These are phyloP conservation scores for Trachops cirrhosus DNA, from an alignment of 2,797 vertebrate genomes.

Conservation along the genomic window DNA sequence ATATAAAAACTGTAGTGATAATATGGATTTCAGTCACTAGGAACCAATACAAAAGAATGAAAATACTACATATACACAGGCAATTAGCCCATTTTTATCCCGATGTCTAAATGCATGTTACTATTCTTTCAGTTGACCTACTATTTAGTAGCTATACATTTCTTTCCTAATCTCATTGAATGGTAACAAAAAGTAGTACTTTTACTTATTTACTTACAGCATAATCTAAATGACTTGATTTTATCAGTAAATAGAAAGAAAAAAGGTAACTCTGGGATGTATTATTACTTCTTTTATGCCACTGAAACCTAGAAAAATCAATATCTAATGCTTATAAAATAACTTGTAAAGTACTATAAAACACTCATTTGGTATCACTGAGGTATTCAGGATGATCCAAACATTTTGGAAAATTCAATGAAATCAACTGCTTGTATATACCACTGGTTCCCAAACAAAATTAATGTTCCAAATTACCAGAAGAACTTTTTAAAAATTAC, in stretches of 20 bases:
- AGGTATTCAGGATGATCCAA: background rate
- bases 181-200: slow-evolving; percentile 11
- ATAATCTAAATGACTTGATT: background rate
- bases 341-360: slow-evolving; percentile 4
- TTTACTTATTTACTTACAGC: background rate
- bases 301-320: slow-evolving; percentile 3
- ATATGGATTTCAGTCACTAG: background rate
- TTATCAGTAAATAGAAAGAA: slow-evolving; percentile 18
- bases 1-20: background rate
- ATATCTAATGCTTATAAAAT: background rate
- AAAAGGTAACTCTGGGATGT: background rate
- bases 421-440: slow-evolving; percentile 32
- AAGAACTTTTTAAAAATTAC: background rate
- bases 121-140: background rate
- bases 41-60: background rate
- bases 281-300: slow-evolving; percentile 30
- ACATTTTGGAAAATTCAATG: slow-evolving; percentile 32
- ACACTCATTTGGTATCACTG: background rate
- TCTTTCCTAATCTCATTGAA: background rate
- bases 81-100: background rate
- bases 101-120: slow-evolving; percentile 1
- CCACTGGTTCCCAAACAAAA: background rate
- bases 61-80: background rate
- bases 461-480: background rate
- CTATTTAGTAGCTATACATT: background rate